These are phyloP conservation scores for Serripes groenlandicus DNA, from an alignment of 2,888 invertebrate species.

Conservation along the genomic window DNA sequence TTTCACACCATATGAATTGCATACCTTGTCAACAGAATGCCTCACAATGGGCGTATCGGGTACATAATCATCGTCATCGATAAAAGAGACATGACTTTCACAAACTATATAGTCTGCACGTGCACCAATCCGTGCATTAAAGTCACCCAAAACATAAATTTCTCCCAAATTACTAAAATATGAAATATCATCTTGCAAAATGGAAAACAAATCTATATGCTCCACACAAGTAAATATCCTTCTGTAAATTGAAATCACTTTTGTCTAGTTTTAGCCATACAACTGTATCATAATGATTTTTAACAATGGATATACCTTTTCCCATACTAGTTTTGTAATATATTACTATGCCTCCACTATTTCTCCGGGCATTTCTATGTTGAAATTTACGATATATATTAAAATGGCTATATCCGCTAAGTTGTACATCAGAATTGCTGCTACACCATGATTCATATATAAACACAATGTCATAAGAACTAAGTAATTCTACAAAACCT, in stretches of 20 bases:
- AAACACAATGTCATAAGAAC: slow-evolving; percentile 15
- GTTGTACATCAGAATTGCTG: background rate
- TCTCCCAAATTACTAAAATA: slow-evolving; percentile 25
- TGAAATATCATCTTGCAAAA: slow-evolving; percentile 32
- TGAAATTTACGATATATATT: slow-evolving; percentile 15
- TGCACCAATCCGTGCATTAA: slow-evolving; percentile 32
- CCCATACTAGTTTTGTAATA: background rate
- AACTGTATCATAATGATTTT: background rate
- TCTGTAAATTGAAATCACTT: background rate
- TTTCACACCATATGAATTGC: slow-evolving; percentile 3
- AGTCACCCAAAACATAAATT: slow-evolving; percentile 45
- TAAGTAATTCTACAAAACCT: slow-evolving; percentile 11
- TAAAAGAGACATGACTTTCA: background rate
- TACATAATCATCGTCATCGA: slow-evolving; percentile 5
- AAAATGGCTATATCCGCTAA: background rate
- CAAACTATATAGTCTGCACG: background rate
- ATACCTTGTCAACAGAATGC: background rate
- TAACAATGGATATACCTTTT: background rate
- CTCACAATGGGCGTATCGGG: background rate
- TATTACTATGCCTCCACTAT: slow-evolving; percentile 13
- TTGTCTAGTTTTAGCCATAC: slow-evolving; percentile 11
- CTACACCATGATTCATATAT: slow-evolving; percentile 19
- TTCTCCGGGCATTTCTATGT: slow-evolving; percentile 3
- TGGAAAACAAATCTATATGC: slow-evolving; percentile 29
- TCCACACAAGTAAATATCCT: slow-evolving; percentile 6